Percentiles rank a stretch among this genome's conserved stretches.
Evolutionary conservation across 2,113 vertebrate genomes (phyloP).

Genomic region (Antechinus stuartii): DNA sequence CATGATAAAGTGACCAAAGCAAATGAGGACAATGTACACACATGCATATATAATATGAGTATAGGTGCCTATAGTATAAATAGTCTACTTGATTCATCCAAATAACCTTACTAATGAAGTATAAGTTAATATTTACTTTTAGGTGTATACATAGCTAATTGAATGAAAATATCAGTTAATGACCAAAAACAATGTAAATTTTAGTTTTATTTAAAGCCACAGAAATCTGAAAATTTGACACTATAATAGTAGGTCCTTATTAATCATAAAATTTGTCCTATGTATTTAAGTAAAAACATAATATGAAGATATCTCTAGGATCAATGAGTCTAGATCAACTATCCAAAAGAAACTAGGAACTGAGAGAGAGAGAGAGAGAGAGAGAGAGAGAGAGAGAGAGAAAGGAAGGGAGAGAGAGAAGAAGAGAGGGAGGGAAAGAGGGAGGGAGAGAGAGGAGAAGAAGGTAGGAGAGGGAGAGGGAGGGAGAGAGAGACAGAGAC

Average conservation of each 20-base stretch:
- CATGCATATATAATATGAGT: background rate
- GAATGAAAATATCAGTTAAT: conserved; percentile 22
- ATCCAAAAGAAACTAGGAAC: background rate
- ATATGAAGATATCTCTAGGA: conserved; percentile 1
- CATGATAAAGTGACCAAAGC: background rate
- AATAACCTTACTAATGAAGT: background rate
- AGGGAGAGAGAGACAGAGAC: too few species aligned
- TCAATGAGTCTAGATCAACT: conserved; percentile 9
- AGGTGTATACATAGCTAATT: background rate
- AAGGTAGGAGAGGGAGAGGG: too few species aligned
- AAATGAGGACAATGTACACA: background rate
- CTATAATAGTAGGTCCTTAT: background rate
- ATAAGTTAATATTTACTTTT: conserved; percentile 5
- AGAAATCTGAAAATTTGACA: background rate
- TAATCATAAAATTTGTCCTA: background rate
- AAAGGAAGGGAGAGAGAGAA: too few species aligned
- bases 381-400: too few species aligned
- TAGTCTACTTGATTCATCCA: background rate
- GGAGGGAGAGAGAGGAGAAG: too few species aligned
- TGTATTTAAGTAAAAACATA: conserved; percentile 10
- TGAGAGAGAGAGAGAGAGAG: background rate
- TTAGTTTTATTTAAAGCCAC: background rate
- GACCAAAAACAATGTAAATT: background rate
- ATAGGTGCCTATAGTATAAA: background rate
- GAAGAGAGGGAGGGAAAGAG: background rate